Evolutionary conservation across 2,888 invertebrate genomes (phyloP).

Genomic region (Horisme vitalbata): DNA sequence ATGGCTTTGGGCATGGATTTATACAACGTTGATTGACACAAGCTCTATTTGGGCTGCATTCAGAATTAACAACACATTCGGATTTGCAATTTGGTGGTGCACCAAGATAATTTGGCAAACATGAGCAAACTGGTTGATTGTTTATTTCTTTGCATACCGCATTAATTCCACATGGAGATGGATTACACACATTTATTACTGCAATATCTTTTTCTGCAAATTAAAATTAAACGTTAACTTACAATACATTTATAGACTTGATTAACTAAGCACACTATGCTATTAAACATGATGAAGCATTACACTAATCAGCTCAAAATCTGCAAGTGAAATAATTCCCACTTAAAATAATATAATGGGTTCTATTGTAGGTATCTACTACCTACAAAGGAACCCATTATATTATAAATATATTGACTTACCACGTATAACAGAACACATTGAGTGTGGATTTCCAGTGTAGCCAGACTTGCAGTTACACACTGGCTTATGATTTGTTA

Average conservation of each 20-base stretch:
- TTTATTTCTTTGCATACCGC: conserved; percentile 89
- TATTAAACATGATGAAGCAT: background rate
- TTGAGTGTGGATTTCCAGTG: conserved; percentile 86
- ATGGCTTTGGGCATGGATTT: conserved; percentile 87
- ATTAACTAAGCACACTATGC: background rate
- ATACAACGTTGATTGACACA: conserved; percentile 87
- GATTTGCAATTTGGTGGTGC: conserved; percentile 85
- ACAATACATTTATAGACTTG: no score
- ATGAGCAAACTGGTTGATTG: conserved; percentile 88
- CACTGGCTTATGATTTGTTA: conserved; percentile 85
- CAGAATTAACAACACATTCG: conserved; percentile 86
- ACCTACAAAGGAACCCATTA: no score
- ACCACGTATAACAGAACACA: conserved; percentile 67
- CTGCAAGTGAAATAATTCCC: no score
- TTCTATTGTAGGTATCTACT: no score
- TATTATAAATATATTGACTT: conserved; percentile 38
- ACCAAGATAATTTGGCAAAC: conserved; percentile 85
- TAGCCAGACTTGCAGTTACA: conserved; percentile 85
- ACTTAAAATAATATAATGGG: no score
- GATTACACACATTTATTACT: conserved; percentile 85
- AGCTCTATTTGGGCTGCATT: conserved; percentile 85
- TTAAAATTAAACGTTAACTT: no score
- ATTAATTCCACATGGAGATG: conserved; percentile 88
- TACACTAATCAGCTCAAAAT: no score
- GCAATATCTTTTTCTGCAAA: conserved; percentile 61